phyloP scores from a whole-genome alignment of 2,113 vertebrate species.

The Nesospiza acunhae region DNA sequence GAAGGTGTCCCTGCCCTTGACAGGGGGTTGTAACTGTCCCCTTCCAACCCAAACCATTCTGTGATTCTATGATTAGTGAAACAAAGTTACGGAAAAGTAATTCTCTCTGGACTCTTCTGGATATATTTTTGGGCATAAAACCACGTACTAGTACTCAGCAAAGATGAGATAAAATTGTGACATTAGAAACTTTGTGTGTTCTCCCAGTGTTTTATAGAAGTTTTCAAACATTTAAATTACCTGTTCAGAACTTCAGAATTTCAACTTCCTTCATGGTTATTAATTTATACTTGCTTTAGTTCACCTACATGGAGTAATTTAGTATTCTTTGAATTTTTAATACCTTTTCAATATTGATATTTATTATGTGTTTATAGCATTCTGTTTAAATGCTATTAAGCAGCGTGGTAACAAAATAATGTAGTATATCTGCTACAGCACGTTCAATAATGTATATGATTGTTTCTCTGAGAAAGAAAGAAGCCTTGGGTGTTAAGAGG shows the following conservation, averaged over 20 bases:
- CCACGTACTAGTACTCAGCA: background rate
- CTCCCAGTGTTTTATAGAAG: background rate
- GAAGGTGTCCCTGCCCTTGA: background rate
- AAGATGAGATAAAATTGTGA: background rate
- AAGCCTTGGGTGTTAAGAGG: background rate
- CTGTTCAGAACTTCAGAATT: background rate
- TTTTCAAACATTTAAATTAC: background rate
- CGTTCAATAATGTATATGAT: conserved; percentile 2
- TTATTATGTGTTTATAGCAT: background rate
- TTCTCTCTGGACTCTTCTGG: background rate
- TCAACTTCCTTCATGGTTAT: background rate
- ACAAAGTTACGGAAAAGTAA: background rate
- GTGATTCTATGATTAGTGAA: background rate
- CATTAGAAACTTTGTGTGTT: background rate
- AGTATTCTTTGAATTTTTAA: conserved; percentile 17
- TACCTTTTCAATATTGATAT: conserved; percentile 23
- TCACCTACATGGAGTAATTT: background rate
- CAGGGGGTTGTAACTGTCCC: too few relatives aligned
- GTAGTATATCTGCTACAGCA: background rate
- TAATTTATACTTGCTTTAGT: background rate
- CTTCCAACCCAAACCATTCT: background rate
- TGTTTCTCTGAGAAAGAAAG: conserved; percentile 17
- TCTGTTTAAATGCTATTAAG: conserved; percentile 38
- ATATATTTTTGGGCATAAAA: background rate
- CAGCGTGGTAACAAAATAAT: conserved; percentile 24